Evolutionary conservation across 2,888 invertebrate genomes (phyloP), one percentile per base, ranked within the genome.

Genomic region (Cyclophora punctaria): DNA sequence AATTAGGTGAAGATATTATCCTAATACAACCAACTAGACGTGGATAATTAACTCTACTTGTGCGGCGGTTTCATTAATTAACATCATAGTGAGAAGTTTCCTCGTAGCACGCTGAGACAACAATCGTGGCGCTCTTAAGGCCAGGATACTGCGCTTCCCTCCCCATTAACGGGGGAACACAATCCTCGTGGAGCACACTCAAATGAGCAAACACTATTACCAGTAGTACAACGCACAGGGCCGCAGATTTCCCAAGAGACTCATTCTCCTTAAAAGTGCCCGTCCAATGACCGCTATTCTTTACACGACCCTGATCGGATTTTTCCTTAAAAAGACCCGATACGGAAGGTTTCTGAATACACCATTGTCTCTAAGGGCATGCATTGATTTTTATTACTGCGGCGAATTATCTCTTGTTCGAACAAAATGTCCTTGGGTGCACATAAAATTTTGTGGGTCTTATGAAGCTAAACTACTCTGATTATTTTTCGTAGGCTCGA

Each of bases 151-250:
- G 33, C 33, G 34, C 44, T 44, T 44, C 60, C 66, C 62, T 53
- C 62, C 58, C 74, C 71, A 80, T 78, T 75, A 76, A 67, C 60
- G 55, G 61, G 67, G 71, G 71, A 73, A 79, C 74, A 79, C 78
- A 82, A 82, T 77, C 77, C 75, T 62, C 62, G 57, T 69, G 72
- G 71, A 82, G 80, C 72, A 77, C 83, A 80, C 87, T 87, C 74
- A 83, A 84, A 86, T 80, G 84, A 83, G 76, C 83, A 85, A 86
- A 86, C 87, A 86, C 83, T 83, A 85, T 86, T 84, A 86, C 76
- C 78, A 78, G 73, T 2, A 78, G 73, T 69, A 63, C 63, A 59
- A 60, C 52, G 71, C 66, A 65, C 71, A 74, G 81, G 80, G 80
- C 73, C 71, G 75, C 75, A 83, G 82, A 86, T 87, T 87, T 87